Percentiles rank a stretch among this genome's conserved stretches.
Evolutionary conservation across 2,888 invertebrate species (phyloP).

Genomic region (Sepioteuthis lessoniana): DNA sequence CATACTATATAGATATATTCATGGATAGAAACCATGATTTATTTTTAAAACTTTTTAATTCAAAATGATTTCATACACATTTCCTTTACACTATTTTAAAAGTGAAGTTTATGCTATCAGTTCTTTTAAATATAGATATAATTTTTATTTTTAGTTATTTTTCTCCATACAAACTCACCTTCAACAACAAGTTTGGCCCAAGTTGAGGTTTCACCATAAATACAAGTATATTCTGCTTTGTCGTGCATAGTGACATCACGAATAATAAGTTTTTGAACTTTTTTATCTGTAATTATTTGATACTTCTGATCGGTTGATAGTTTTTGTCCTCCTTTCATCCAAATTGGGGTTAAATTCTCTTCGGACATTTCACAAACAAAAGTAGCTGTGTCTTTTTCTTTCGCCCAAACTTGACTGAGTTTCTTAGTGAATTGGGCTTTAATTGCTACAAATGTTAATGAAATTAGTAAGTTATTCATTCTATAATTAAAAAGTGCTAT

Average conservation of each 20-base stretch:
- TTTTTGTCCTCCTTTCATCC: constrained; percentile 1
- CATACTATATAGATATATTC: too few relatives aligned
- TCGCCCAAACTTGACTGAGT: background rate
- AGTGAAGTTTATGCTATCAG: too few relatives aligned
- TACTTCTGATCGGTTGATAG: background rate
- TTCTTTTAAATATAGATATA: too few relatives aligned
- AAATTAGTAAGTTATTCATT: too few relatives aligned
- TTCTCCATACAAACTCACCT: background rate
- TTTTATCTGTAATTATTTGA: background rate
- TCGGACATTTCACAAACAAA: background rate
- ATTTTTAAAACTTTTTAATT: too few relatives aligned
- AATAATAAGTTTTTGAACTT: background rate
- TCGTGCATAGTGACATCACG: background rate
- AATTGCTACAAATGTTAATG: background rate
- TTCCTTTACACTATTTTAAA: too few relatives aligned
- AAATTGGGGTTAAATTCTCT: background rate
- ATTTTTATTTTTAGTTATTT: background rate
- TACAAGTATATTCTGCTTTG: background rate
- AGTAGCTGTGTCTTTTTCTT: background rate
- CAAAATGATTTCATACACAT: too few relatives aligned
- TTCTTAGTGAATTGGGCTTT: background rate
- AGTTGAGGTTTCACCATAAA: background rate
- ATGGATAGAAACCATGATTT: too few relatives aligned
- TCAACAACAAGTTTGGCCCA: background rate
- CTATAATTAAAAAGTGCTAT: too few relatives aligned